Conservation (phyloP, 2,888 invertebrate species). For the Macrosoma leucophasiata region DNA sequence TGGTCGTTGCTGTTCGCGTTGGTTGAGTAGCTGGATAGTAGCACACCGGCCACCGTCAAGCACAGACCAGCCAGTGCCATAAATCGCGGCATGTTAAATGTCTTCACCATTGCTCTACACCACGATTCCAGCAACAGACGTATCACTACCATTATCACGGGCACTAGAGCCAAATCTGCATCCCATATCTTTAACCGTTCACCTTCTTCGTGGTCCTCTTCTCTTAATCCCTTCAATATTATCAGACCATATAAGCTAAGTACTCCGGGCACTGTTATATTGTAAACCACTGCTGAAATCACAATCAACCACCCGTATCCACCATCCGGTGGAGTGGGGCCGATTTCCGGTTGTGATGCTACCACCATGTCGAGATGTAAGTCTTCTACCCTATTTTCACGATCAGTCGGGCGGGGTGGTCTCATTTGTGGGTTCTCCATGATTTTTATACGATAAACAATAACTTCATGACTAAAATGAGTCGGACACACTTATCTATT, state of each 20-base stretch:
- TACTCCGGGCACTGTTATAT: constrained; percentile 76
- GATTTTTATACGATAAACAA: constrained; percentile 36
- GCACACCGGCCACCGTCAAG: constrained; percentile 73
- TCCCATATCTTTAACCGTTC: constrained; percentile 72
- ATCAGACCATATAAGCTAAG: constrained; percentile 74
- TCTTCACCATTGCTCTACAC: constrained; percentile 72
- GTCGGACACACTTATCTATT: constrained; percentile 50
- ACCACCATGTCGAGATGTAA: constrained; percentile 76
- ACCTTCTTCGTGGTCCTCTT: constrained; percentile 59
- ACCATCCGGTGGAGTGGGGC: constrained; percentile 79
- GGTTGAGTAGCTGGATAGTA: constrained; percentile 68
- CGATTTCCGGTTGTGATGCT: constrained; percentile 79
- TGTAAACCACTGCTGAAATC: constrained; percentile 73
- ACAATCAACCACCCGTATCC: constrained; percentile 81
- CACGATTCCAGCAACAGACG: constrained; percentile 77
- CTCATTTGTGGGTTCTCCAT: constrained; percentile 48
- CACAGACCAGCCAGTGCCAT: constrained; percentile 75
- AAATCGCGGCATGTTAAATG: constrained; percentile 75
- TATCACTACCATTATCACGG: constrained; percentile 76
- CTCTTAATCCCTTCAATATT: constrained; percentile 65
- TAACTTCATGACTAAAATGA: constrained; percentile 52
- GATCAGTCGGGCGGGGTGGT: constrained; percentile 32
- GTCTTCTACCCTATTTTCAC: constrained; percentile 45
- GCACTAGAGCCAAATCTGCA: constrained; percentile 74
- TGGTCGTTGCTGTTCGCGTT: constrained; percentile 61